A percentile compares a stretch with the other conserved stretches of the same genome.
phyloP scores from a whole-genome alignment of 2,113 vertebrate species.

The Rhinopomastus cyanomelas region DNA sequence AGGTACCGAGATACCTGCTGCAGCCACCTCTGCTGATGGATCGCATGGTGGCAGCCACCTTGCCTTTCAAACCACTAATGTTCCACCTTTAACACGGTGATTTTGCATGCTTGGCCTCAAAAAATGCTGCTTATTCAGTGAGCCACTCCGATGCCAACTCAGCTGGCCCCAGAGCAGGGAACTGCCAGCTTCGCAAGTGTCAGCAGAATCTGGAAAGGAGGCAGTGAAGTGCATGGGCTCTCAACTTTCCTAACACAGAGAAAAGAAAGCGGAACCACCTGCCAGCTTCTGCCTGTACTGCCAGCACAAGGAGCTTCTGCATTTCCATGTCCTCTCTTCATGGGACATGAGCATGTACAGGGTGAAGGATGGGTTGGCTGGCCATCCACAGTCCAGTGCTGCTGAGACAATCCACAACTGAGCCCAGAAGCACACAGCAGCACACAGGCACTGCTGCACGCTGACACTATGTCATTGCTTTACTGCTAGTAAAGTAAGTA shows the following conservation, averaged over 20 bases:
- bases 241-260: neutral
- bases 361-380: neutral
- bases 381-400: neutral
- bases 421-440: neutral
- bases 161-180: neutral
- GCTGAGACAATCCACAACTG: neutral
- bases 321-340: neutral
- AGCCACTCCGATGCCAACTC: neutral
- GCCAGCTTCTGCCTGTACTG: neutral
- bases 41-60: neutral
- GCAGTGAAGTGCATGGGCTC: neutral
- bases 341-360: rapidly evolving
- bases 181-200: neutral
- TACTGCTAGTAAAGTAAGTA: neutral
- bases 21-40: neutral
- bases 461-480: neutral
- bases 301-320: neutral
- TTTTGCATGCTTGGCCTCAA: neutral
- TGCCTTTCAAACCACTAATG: neutral
- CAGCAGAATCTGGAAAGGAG: neutral
- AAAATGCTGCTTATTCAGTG: neutral
- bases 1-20: neutral
- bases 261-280: neutral
- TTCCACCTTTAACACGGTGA: neutral
- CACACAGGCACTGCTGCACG: neutral